Evolutionary conservation across 2,888 invertebrate species (phyloP).

Genomic region (Cinara cedri): DNA sequence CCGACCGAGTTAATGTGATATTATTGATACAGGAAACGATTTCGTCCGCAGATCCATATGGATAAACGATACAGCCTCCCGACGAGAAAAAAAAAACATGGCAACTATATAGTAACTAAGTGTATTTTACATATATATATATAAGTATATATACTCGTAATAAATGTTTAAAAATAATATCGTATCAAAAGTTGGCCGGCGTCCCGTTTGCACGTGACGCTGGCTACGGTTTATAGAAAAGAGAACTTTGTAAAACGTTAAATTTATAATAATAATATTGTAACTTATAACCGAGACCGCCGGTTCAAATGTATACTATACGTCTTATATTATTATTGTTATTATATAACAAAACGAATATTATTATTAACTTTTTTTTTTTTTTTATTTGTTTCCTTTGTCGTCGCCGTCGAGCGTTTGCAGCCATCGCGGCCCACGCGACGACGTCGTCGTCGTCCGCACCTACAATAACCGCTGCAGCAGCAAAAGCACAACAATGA

Average conservation of each 20-base stretch:
- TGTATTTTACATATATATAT: no score
- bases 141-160: no score
- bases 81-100: constrained; percentile 30
- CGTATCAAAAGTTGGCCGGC: constrained; percentile 31
- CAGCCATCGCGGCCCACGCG: constrained; percentile 26
- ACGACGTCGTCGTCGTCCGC: neutral
- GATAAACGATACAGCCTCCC: constrained; percentile 22
- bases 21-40: neutral
- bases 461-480: neutral
- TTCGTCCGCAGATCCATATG: no score
- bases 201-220: constrained; percentile 38
- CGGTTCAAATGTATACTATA: neutral
- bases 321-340: constrained; percentile 23
- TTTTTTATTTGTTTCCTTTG: neutral
- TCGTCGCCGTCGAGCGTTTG: neutral
- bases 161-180: constrained; percentile 41
- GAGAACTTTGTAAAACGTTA: constrained; percentile 31
- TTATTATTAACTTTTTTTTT: constrained; percentile 16
- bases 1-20: no score
- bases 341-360: constrained; percentile 4
- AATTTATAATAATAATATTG: no score
- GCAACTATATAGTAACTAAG: neutral
- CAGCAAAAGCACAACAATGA: constrained; percentile 16
- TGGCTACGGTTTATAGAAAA: neutral
- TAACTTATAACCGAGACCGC: no score